phyloP scores from a whole-genome alignment of 2,113 vertebrate genomes.

The Artemisiospiza belli region DNA sequence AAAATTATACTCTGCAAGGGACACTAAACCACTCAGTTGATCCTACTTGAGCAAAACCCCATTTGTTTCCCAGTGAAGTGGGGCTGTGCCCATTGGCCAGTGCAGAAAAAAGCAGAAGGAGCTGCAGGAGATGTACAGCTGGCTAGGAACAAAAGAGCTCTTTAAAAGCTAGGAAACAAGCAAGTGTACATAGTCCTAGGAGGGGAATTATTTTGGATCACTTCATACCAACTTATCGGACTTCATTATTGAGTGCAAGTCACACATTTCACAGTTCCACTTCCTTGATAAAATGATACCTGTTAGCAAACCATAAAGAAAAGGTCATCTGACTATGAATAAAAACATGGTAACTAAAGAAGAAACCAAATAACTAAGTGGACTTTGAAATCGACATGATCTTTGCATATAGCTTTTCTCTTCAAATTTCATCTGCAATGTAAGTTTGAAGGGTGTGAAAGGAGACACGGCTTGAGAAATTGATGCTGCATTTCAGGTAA shows the following conservation, averaged over 20 bases:
- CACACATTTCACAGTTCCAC: neutral
- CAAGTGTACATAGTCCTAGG: neutral
- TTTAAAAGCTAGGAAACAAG: neutral
- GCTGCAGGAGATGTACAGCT: neutral
- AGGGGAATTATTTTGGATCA: slow-evolving; percentile 8
- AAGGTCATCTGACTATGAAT: neutral
- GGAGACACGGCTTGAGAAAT: neutral
- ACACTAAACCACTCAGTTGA: neutral
- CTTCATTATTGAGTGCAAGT: neutral
- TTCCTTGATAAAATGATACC: neutral
- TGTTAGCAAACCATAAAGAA: neutral
- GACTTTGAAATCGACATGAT: neutral
- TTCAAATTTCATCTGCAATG: neutral
- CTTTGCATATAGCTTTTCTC: neutral
- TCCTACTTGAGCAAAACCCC: slow-evolving; percentile 7
- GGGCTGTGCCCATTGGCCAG: neutral
- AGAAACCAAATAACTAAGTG: neutral
- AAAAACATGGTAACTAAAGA: neutral
- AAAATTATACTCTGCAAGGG: slow-evolving; percentile 35
- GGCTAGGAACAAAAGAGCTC: neutral
- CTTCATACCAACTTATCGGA: neutral
- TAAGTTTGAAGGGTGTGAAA: neutral
- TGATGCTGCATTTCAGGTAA: neutral
- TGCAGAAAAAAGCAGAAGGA: neutral
- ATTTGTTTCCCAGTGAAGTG: neutral